phyloP scores from a whole-genome alignment of 2,797 vertebrate genomes.

The Kryptolebias ocellatus region DNA sequence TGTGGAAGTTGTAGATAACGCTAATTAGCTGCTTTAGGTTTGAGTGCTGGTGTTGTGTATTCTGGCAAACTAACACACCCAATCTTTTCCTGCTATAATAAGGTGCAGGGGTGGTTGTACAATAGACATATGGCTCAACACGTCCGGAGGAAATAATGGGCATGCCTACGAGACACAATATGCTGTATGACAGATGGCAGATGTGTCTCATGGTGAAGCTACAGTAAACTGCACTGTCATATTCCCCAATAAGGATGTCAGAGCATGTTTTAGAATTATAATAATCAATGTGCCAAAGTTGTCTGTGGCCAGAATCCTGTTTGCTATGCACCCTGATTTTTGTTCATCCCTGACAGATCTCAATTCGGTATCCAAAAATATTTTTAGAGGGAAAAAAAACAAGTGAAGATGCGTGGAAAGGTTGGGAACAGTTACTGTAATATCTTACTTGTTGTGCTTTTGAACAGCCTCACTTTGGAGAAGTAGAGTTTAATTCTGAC shows the following conservation, averaged over 20 bases:
- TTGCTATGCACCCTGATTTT: not conserved
- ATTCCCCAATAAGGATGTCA: not conserved
- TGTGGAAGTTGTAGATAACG: not conserved
- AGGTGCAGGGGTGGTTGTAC: not conserved
- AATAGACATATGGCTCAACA: not conserved
- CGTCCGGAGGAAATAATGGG: not conserved
- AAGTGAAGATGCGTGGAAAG: no score
- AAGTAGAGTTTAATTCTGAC: no score
- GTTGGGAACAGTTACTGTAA: no score
- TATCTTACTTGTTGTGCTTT: no score
- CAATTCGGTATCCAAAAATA: not conserved
- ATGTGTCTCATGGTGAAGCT: not conserved
- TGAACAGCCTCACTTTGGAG: no score
- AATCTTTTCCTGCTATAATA: not conserved
- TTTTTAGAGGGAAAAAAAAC: not conserved
- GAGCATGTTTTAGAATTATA: not conserved
- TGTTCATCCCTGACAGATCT: no score
- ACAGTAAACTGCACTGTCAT: not conserved
- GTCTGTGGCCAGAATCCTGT: not conserved
- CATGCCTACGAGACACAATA: not conserved
- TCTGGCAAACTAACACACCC: slow-evolving; percentile 2
- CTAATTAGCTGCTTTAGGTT: not conserved
- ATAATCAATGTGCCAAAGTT: not conserved
- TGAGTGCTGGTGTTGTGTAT: not conserved
- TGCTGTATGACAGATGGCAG: not conserved